Base-by-base conservation (phyloP, 2,888 invertebrate species). In the Lutraria lutraria region DNA sequence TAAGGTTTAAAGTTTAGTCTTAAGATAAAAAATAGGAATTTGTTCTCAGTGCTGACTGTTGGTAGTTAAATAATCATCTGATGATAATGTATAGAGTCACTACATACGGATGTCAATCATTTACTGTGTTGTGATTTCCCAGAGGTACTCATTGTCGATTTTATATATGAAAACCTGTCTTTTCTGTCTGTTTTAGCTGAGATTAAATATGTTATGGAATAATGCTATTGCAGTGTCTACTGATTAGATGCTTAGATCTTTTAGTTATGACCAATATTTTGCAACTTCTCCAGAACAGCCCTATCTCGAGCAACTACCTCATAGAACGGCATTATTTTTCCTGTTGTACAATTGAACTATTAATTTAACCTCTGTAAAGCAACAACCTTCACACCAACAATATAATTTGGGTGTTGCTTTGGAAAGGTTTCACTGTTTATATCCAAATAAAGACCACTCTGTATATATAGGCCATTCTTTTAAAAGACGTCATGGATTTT, bases 141-240 rank as follows among this genome's bases (percentile, higher is more conserved):
- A 25, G 63, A 25, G 63, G 63, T 68, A 68, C n/a, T n/a, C 6
- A 25, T 25, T 25, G 63, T 68, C 63, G n/a, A 68, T 68, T 68
- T 68, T 68, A 68, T 68, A 68, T 25, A 68, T 68, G 63, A 68
- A 68, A 68, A 68, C n/a, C 10, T 25, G 63, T n/a, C 63, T 25
- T 68, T 25, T 25, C 63, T 68, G 63, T 68, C 63, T 68, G 63
- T 68, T 68, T 25, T 12, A 25, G 25, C 63, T 68, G 63, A 68
- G 63, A 68, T 68, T 68, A 68, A 68, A 68, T 68, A 68, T 68
- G 25, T 68, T 68, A 68, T 13, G n/a, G 63, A 25, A 68, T 68
- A 68, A 25, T 12, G 12, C 25, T n/a, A 12, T 68, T n/a, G 25
- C 63, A 25, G 63, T 8, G 25, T 68, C 1, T n/a, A n/a, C 63